A percentile compares a stretch with the other conserved stretches of the same genome.
Conservation (phyloP, 2,113 vertebrate species). For the Antennarius striatus region DNA sequence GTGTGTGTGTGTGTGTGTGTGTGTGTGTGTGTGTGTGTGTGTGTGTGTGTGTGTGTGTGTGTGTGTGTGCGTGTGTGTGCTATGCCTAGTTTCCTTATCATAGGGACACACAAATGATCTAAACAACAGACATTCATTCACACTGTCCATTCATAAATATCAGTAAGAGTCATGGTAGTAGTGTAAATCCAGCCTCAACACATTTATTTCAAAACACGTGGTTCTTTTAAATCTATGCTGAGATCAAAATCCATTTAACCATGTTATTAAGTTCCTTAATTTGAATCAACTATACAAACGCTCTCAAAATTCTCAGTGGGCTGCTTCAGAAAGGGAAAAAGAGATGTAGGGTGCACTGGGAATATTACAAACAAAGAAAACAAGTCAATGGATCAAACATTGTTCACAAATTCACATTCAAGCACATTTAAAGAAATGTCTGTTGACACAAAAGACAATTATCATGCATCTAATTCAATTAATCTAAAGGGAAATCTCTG, state of each 20-base stretch:
- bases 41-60: not conserved
- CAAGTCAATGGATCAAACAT: too few relatives aligned
- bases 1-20: constrained; percentile 9
- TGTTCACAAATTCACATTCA: too few relatives aligned
- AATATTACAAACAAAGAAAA: constrained; percentile 16
- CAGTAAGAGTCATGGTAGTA: constrained; percentile 61
- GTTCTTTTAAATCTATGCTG: constrained; percentile 37
- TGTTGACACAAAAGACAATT: constrained; percentile 1
- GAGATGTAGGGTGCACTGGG: not conserved
- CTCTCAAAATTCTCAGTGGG: constrained; percentile 14
- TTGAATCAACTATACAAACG: constrained; percentile 48
- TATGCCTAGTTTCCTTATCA: constrained; percentile 15
- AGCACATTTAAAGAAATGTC: constrained; percentile 4
- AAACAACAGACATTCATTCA: not conserved
- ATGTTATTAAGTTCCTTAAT: constrained; percentile 53
- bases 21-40: constrained; percentile 10
- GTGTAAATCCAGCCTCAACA: constrained; percentile 54
- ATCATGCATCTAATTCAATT: constrained; percentile 6
- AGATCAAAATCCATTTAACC: constrained; percentile 58
- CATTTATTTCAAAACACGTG: constrained; percentile 39
- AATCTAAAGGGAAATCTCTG: not conserved
- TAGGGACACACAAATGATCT: constrained; percentile 21
- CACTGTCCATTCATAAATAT: constrained; percentile 55
- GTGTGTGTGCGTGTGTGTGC: constrained; percentile 3
- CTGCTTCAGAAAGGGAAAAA: constrained; percentile 1